A percentile compares a stretch with the other conserved stretches of the same genome.
Conservation (phyloP, 2,797 vertebrate species). For the Leptatherina wallacei region DNA sequence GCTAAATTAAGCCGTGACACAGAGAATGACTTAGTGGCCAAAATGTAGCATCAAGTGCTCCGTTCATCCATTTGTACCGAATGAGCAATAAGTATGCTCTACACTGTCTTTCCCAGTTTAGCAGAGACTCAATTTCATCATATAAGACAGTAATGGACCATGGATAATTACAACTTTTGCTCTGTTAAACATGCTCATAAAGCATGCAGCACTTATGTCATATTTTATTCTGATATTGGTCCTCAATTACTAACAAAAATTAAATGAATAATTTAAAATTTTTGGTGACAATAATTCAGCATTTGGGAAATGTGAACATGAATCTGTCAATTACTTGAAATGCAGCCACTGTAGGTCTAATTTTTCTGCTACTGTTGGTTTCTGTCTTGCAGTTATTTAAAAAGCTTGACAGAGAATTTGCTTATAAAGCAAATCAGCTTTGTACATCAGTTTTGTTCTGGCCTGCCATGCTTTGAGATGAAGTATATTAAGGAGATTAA, state of each 20-base stretch:
- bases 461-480: constrained; percentile 27
- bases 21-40: constrained; percentile 13
- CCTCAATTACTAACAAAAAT: background rate
- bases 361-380: background rate
- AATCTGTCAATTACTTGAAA: background rate
- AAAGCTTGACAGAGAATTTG: constrained; percentile 20
- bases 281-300: background rate
- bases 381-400: constrained; percentile 7
- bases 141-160: background rate
- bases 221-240: background rate
- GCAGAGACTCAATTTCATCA: background rate
- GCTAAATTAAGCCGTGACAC: background rate
- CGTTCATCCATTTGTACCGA: background rate
- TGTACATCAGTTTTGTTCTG: constrained; percentile 48
- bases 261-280: background rate
- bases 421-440: constrained; percentile 27
- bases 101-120: constrained; percentile 1
- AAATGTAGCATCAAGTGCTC: background rate
- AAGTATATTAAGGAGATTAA: constrained; percentile 70
- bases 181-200: background rate
- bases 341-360: background rate
- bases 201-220: background rate
- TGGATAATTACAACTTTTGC: background rate
- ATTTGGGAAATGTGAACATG: background rate
- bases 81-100: background rate